These are phyloP conservation scores for Butastur rufipennis DNA, from an alignment of 2,113 vertebrate species.

Conservation along the genomic window DNA sequence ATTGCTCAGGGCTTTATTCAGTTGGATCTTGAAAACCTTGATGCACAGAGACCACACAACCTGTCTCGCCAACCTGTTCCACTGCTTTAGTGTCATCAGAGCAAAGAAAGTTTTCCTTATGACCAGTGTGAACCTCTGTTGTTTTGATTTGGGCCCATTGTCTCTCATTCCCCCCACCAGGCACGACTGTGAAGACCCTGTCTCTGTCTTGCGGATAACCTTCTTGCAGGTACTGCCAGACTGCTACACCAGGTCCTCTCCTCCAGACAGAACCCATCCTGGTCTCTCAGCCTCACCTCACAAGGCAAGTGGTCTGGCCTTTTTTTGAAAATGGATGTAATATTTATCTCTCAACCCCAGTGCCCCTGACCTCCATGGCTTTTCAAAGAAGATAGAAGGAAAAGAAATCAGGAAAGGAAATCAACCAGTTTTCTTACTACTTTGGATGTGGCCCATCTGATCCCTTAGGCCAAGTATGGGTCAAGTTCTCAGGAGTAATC, in stretches of 20 bases:
- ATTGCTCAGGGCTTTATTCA: not conserved
- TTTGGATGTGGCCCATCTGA: not conserved
- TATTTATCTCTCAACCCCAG: not conserved
- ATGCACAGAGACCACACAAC: not conserved
- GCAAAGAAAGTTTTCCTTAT: not conserved
- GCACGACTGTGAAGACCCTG: not conserved
- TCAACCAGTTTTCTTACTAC: not conserved
- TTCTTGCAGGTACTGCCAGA: not conserved
- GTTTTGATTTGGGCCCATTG: not conserved
- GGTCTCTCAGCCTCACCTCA: not conserved
- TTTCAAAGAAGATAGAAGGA: not conserved
- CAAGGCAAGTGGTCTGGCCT: not conserved
- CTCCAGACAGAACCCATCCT: not conserved
- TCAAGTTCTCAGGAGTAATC: not conserved
- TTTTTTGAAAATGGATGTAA: not conserved
- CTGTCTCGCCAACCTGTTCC: not conserved
- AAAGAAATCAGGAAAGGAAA: too few relatives aligned
- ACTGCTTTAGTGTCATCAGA: not conserved
- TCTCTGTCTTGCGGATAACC: not conserved
- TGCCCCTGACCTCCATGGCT: not conserved
- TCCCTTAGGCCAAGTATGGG: not conserved
- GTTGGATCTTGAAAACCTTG: not conserved
- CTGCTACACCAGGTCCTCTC: not conserved
- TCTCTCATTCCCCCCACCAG: not conserved
- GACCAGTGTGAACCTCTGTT: not conserved